Conservation (phyloP, 2,888 invertebrate species). For the Xylota segnis region DNA sequence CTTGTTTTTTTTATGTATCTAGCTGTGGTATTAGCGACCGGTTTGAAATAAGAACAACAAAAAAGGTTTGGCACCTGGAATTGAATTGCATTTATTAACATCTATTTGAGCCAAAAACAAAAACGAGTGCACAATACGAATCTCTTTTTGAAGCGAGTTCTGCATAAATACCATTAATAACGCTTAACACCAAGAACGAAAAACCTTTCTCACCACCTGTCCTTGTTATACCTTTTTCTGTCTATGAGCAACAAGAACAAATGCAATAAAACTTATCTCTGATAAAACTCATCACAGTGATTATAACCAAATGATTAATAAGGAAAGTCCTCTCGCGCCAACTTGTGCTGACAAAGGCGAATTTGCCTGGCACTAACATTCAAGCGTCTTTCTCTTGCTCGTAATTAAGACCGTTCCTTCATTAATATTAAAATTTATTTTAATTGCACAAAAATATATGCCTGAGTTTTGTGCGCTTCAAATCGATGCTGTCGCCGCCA, state of each 20-base stretch:
- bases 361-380: slow-evolving; percentile 14
- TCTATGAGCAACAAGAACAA: slow-evolving; percentile 6
- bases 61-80: too few species aligned
- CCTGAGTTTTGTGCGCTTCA: slow-evolving; percentile 2
- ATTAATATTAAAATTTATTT: slow-evolving; percentile 66
- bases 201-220: not conserved
- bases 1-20: too few species aligned
- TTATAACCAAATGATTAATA: slow-evolving; percentile 50
- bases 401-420: slow-evolving; percentile 62
- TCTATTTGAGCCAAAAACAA: too few species aligned
- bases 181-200: not conserved
- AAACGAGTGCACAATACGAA: too few species aligned
- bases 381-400: slow-evolving; percentile 11
- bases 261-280: slow-evolving; percentile 32
- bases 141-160: not conserved
- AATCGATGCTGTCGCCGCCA: slow-evolving; percentile 31
- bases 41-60: too few species aligned
- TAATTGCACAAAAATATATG: slow-evolving; percentile 68
- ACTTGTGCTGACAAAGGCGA: slow-evolving; percentile 50
- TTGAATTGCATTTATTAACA: too few species aligned
- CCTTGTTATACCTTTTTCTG: not conserved
- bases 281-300: slow-evolving; percentile 40
- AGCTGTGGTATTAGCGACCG: too few species aligned
- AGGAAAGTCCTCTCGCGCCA: slow-evolving; percentile 18
- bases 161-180: not conserved